Evolutionary conservation across 2,113 vertebrate species (phyloP).

Genomic region (Hystrix brachyura): DNA sequence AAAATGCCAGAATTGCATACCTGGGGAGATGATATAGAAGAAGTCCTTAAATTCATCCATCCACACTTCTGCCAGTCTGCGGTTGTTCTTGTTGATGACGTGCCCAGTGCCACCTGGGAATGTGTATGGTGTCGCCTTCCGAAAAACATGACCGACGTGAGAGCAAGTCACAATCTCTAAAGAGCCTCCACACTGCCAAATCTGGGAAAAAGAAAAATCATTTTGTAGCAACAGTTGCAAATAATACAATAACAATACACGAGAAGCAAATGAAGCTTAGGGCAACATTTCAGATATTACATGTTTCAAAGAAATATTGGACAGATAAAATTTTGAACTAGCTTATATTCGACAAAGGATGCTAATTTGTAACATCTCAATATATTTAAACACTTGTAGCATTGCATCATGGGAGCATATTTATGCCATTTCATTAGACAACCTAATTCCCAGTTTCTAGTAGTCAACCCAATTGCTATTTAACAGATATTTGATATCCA

Average conservation of each 20-base stretch:
- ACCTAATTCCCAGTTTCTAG: neutral
- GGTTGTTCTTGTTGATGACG: constrained; percentile 99
- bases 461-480: neutral
- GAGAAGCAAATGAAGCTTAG: neutral
- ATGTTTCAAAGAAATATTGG: constrained; percentile 21
- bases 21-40: constrained; percentile 99
- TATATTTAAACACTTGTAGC: neutral
- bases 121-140: constrained; percentile 98
- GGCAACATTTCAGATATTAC: neutral
- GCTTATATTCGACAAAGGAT: neutral
- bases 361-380: neutral
- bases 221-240: neutral
- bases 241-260: neutral
- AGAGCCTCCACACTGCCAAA: constrained; percentile 98
- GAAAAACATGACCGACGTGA: constrained; percentile 98
- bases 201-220: constrained; percentile 84
- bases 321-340: neutral
- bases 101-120: constrained; percentile 99
- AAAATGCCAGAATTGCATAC: constrained; percentile 83
- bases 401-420: neutral
- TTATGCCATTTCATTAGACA: neutral
- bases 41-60: constrained; percentile 99
- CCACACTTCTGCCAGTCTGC: constrained; percentile 98
- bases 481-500: neutral
- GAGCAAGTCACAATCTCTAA: constrained; percentile 98